Percentiles rank a stretch among this genome's conserved stretches.
These are phyloP conservation scores for Gallinago stenura DNA, from an alignment of 2,797 vertebrate species.

Conservation along the genomic window DNA sequence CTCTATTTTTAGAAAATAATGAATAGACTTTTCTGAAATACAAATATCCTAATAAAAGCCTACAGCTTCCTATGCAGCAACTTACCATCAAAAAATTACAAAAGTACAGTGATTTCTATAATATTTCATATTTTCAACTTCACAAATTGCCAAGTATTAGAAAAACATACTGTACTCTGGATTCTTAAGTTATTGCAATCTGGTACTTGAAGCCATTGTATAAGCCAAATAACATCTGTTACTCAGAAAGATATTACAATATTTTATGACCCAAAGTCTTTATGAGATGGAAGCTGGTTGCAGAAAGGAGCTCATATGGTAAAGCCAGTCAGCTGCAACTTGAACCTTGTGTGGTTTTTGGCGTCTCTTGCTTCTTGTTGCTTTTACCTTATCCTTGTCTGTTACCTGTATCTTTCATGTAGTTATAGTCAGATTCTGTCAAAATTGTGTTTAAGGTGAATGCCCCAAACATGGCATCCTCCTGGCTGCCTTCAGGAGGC, in stretches of 20 bases:
- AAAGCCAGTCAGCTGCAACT: background rate
- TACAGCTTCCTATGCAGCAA: background rate
- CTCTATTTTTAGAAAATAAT: background rate
- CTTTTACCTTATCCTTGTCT: background rate
- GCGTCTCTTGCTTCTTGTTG: background rate
- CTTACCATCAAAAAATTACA: background rate
- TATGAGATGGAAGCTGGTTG: background rate
- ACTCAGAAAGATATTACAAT: background rate
- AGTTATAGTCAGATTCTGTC: background rate
- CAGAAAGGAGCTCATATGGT: background rate
- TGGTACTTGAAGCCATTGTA: constrained; percentile 20
- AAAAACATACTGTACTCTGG: constrained; percentile 40
- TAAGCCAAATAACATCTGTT: constrained; percentile 56
- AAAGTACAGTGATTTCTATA: background rate
- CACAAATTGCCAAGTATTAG: constrained; percentile 10
- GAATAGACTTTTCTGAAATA: background rate
- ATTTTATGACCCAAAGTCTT: background rate
- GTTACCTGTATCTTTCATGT: background rate
- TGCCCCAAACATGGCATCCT: fast-evolving
- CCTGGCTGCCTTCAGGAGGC: background rate
- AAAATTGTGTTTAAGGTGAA: background rate
- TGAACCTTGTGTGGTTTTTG: fast-evolving
- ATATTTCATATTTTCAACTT: background rate
- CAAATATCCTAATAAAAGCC: background rate
- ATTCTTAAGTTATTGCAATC: constrained; percentile 41